Evolutionary conservation across 2,797 vertebrate genomes (phyloP), one percentile per base, ranked within the genome.

Genomic region (Sardinella longiceps): DNA sequence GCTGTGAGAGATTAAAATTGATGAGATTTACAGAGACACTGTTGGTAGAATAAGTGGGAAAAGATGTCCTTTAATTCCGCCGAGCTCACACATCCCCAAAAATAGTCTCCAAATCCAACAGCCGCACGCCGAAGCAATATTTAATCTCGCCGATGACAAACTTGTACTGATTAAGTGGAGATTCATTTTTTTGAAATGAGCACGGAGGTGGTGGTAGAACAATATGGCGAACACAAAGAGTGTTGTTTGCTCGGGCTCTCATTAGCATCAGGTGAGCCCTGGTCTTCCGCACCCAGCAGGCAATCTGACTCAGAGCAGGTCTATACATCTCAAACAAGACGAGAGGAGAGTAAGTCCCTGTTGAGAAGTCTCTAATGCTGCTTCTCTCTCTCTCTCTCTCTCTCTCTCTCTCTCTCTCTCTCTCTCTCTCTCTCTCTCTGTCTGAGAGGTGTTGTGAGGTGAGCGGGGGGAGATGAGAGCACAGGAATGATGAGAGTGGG

Each of bases 1-100:
- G 63, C 30, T 81, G 88, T 37, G 77, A 82, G 83, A 70, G 81
- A 30, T 70, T 46, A 33, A 46, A 5, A 45, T 50, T 20, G 80
- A 33, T 51, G 80, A 30, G 25, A 46, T 30, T 48, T 30, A 25
- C 11, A 25, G 11, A 48, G 20, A 53, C 28, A 53, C 28, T 28
- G 14, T 46, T 46, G 14, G 48, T n/a, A n/a, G 48, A 33, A 5
- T 30, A 33, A 88, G 89, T 87, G 30, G 63, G 25, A 63, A 18
- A 70, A 33, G 30, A 70, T 33, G 63, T 14, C 63, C 28, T 70
- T 70, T 70, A 37, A 70, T 70, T 33, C 63, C 30, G 33, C 28
- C 12, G 12, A 33, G 63, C 28, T 14, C 30, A 28, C 56, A 58
- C 9, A 63, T 11, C n/a, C 7, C 58, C n/a, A 28, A 63, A 63